phyloP scores from a whole-genome alignment of 2,113 vertebrate species.

The Heliornis fulica region DNA sequence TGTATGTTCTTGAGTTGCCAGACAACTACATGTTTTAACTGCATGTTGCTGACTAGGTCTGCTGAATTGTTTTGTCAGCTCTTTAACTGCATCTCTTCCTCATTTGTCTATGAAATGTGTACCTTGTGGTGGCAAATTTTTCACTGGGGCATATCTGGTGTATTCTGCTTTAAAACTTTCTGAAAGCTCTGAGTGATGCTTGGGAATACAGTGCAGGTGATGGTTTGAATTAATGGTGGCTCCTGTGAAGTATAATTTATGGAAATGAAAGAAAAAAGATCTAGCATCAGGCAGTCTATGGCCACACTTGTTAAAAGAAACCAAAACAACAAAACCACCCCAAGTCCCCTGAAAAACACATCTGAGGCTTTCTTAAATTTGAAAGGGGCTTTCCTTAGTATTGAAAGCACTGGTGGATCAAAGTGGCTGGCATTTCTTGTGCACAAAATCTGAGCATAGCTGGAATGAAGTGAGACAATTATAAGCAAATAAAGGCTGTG shows the following conservation, averaged over 20 bases:
- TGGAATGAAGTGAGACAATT: neutral
- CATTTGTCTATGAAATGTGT: neutral
- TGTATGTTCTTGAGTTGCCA: neutral
- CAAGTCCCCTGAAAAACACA: neutral
- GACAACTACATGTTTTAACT: neutral
- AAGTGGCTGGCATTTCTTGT: neutral
- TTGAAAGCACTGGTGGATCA: neutral
- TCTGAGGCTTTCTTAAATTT: neutral
- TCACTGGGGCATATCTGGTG: neutral
- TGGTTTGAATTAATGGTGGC: neutral
- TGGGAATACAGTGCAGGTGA: neutral
- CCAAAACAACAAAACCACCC: accelerated
- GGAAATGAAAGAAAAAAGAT: neutral
- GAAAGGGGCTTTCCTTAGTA: neutral
- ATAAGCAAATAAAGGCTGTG: neutral
- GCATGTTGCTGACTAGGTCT: neutral
- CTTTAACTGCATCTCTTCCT: neutral
- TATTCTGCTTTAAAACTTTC: neutral
- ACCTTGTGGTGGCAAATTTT: neutral
- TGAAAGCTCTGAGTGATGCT: neutral
- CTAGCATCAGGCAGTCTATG: neutral
- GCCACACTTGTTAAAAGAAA: neutral
- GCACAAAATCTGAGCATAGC: neutral
- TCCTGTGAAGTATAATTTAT: neutral
- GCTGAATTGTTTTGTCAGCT: neutral